A percentile compares a stretch with the other conserved stretches of the same genome.
These are phyloP conservation scores for Nomada fucata DNA, from an alignment of 2,888 invertebrate genomes.

Conservation along the genomic window DNA sequence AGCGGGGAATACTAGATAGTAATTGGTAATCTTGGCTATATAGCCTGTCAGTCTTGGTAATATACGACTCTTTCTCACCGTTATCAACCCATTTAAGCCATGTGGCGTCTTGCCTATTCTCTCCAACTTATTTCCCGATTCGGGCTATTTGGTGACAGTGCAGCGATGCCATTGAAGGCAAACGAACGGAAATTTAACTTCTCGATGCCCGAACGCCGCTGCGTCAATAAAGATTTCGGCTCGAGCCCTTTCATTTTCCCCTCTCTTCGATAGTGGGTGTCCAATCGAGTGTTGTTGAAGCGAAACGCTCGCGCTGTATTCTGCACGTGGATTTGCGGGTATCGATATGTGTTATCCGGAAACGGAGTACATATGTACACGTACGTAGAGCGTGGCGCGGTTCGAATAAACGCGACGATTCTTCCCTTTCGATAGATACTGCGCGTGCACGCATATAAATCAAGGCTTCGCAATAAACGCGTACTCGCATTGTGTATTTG, in stretches of 20 bases:
- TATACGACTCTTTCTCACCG: conserved; percentile 42
- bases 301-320: too few relatives aligned
- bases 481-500: not conserved
- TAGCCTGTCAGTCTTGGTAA: conserved; percentile 47
- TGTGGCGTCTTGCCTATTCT: conserved; percentile 37
- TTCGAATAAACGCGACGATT: not conserved
- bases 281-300: too few relatives aligned
- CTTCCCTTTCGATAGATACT: not conserved
- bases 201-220: not conserved
- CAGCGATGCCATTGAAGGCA: not conserved
- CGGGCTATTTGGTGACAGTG: conserved; percentile 10
- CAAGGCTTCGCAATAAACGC: not conserved
- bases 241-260: not conserved
- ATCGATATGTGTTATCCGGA: conserved; percentile 10
- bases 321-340: too few relatives aligned
- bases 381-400: conserved; percentile 1
- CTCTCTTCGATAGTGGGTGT: too few relatives aligned
- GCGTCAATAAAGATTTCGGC: too few relatives aligned
- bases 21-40: conserved; percentile 49
- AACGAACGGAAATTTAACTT: conserved; percentile 6
- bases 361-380: not conserved
- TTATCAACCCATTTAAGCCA: conserved; percentile 36
- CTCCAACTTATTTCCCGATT: conserved; percentile 14
- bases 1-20: conserved; percentile 47
- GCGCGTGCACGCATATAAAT: too few relatives aligned